Conservation (phyloP, 2,888 invertebrate species). For the Drosophila anceps region DNA sequence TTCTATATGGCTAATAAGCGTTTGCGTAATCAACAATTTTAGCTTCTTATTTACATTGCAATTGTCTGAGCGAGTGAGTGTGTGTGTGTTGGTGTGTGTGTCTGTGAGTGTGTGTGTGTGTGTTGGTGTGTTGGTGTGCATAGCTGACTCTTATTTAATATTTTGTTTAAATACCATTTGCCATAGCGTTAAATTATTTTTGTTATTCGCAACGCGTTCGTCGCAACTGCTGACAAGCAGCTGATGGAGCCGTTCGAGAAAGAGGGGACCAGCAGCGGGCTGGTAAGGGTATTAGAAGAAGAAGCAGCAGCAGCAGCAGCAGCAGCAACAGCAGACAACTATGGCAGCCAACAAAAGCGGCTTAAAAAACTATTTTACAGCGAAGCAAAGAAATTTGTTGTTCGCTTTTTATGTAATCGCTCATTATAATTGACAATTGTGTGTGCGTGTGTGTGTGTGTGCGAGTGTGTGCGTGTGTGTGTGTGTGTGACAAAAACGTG, state of each 20-base stretch:
- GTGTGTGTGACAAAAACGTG: slow-evolving; percentile 39
- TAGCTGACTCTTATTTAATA: slow-evolving; percentile 58
- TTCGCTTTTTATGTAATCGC: slow-evolving; percentile 74
- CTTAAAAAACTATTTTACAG: slow-evolving; percentile 57
- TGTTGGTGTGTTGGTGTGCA: slow-evolving; percentile 9
- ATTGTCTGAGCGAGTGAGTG: slow-evolving; percentile 14
- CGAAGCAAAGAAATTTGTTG: slow-evolving; percentile 57
- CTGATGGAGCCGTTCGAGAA: neutral
- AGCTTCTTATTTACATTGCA: slow-evolving; percentile 67
- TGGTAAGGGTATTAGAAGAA: slow-evolving; percentile 3
- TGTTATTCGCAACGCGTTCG: slow-evolving; percentile 69
- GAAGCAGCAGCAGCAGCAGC: neutral
- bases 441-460: slow-evolving; percentile 4
- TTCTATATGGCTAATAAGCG: slow-evolving; percentile 45
- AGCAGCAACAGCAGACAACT: slow-evolving; percentile 22
- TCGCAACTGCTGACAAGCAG: slow-evolving; percentile 42
- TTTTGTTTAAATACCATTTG: slow-evolving; percentile 73
- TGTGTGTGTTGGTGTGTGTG: slow-evolving; percentile 10
- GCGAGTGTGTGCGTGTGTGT: neutral
- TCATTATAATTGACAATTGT: slow-evolving; percentile 76
- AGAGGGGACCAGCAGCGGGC: neutral
- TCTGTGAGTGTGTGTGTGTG: slow-evolving; percentile 8
- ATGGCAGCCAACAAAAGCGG: slow-evolving; percentile 51
- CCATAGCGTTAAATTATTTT: slow-evolving; percentile 62
- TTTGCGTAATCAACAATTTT: slow-evolving; percentile 77